Percentiles rank a stretch among this genome's conserved stretches.
phyloP scores from a whole-genome alignment of 2,888 invertebrate genomes.

The Thereva nobilitata region DNA sequence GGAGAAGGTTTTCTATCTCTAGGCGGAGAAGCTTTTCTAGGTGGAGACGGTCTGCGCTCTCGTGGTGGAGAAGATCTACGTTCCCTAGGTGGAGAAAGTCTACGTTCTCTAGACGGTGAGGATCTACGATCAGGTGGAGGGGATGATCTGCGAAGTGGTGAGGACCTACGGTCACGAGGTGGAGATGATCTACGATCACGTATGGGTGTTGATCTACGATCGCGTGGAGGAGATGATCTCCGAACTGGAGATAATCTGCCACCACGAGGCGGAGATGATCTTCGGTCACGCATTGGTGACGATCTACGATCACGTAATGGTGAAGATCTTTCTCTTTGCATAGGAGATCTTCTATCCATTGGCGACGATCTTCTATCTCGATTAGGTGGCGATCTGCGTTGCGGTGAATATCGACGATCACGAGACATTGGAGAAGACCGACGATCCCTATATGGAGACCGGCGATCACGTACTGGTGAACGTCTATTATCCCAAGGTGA shows the following conservation, averaged over 20 bases:
- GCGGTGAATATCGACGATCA: slow-evolving; percentile 39
- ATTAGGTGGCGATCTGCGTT: slow-evolving; percentile 39
- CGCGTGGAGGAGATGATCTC: slow-evolving; percentile 12
- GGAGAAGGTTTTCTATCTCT: slow-evolving; percentile 10
- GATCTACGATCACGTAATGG: slow-evolving; percentile 44
- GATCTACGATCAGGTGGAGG: slow-evolving; percentile 44
- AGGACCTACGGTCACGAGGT: slow-evolving; percentile 39
- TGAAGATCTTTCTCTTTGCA: slow-evolving; percentile 41
- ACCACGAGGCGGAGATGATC: slow-evolving; percentile 51
- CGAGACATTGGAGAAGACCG: slow-evolving; percentile 50
- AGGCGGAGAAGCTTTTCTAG: slow-evolving; percentile 40
- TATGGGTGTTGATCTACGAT: slow-evolving; percentile 48
- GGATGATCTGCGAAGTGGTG: slow-evolving; percentile 26
- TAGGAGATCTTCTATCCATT: slow-evolving; percentile 42
- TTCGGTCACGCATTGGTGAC: slow-evolving; percentile 53
- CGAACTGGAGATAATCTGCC: slow-evolving; percentile 11
- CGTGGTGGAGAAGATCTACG: slow-evolving; percentile 43
- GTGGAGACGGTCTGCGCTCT: slow-evolving; percentile 44
- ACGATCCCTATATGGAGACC: slow-evolving; percentile 49
- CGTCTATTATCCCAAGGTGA: slow-evolving; percentile 57
- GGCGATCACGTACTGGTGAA: slow-evolving; percentile 50
- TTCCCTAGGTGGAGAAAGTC: slow-evolving; percentile 35
- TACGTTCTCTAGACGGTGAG: slow-evolving; percentile 41
- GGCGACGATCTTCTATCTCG: slow-evolving; percentile 49
- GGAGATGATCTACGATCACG: slow-evolving; percentile 53